phyloP scores from a whole-genome alignment of 1,140 invertebrate genomes.

The Drosophila setifemur region DNA sequence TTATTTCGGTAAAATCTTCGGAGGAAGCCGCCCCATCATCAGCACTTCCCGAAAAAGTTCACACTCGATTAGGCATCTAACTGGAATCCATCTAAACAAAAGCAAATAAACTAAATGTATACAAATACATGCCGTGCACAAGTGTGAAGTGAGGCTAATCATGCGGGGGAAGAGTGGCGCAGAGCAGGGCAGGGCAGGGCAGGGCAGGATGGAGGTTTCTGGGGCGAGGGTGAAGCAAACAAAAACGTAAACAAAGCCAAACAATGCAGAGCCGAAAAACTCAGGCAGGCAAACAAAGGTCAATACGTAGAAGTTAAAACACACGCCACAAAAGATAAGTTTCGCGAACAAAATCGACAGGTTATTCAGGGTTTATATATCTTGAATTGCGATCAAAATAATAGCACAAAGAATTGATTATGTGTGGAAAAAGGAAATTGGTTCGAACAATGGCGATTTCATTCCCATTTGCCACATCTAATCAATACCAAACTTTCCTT shows the following conservation, averaged over 20 bases:
- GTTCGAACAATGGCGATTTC: too few species aligned
- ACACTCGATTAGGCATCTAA: slow-evolving; percentile 48
- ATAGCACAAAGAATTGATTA: not conserved
- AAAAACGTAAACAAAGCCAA: slow-evolving; percentile 46
- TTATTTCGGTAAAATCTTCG: not conserved
- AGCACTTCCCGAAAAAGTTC: slow-evolving; percentile 18
- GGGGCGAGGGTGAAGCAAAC: slow-evolving; percentile 5
- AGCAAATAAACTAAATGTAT: slow-evolving; percentile 53
- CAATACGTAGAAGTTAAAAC: slow-evolving; percentile 34
- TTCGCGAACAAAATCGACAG: slow-evolving; percentile 38
- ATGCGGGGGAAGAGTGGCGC: slow-evolving; percentile 12
- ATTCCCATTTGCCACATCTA: too few species aligned
- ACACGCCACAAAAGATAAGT: slow-evolving; percentile 30
- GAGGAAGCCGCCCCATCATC: not conserved
- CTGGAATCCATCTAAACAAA: slow-evolving; percentile 55
- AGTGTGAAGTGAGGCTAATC: slow-evolving; percentile 58
- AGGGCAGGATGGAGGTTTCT: not conserved
- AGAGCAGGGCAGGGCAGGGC: not conserved
- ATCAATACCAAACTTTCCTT: too few species aligned
- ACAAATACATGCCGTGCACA: slow-evolving; percentile 36
- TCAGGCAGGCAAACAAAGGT: slow-evolving; percentile 35
- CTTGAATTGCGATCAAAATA: not conserved
- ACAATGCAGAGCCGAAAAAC: slow-evolving; percentile 22
- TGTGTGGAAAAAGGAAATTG: too few species aligned
- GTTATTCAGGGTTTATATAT: slow-evolving; percentile 10